Base-by-base conservation (phyloP, 2,888 invertebrate species). In the Eupsilia transversa region DNA sequence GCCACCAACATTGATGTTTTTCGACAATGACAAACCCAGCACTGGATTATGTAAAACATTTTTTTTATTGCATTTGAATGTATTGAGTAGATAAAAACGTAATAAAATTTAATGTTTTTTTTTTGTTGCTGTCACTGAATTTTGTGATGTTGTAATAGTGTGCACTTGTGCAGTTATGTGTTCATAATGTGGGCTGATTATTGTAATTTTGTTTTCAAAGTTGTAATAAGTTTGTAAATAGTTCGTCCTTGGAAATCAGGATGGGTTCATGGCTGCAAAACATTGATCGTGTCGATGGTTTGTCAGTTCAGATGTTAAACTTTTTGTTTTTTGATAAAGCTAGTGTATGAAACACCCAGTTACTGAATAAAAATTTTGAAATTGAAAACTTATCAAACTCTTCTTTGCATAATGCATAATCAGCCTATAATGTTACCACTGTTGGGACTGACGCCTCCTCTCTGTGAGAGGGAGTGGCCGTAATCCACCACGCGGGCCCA, bases 1-100 rank as follows among this genome's bases (percentile, higher is more conserved):
- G 94, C 89, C 94, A 90, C 89, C 89, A 92, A 89, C 93, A 92
- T 89, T 89, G 87, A 91, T 81, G 89, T 75, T 84, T 86, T 84
- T 68, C 79, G 74, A 80, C 85, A 70, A 80, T 77, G 63, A 60
- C 60, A 60, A 60, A 68, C 68, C 59, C 70, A 75, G 38, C 63
- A 41, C 54, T 57, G 74, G 67, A 79, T 86, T 84, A 87, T 84
- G 86, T 86, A 85, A 87, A 77, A 75, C 61, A 77, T 80, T 79
- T 82, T 81, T 78, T 81, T 64, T 74, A 79, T 79, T 81, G 73
- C 35, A 38, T 63, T 63, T 56, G 72, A 77, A 72, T 72, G 71
- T 83, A 75, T 80, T 69, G 17, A 72, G 61, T 79, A 77, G 77
- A 87, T 86, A 86, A 82, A 73, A 87, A 66, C 3, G 61, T 70